Percentiles rank a stretch among this genome's conserved stretches.
phyloP scores from a whole-genome alignment of 2,113 vertebrate species.

The Sterrhoptilus dennistouni region DNA sequence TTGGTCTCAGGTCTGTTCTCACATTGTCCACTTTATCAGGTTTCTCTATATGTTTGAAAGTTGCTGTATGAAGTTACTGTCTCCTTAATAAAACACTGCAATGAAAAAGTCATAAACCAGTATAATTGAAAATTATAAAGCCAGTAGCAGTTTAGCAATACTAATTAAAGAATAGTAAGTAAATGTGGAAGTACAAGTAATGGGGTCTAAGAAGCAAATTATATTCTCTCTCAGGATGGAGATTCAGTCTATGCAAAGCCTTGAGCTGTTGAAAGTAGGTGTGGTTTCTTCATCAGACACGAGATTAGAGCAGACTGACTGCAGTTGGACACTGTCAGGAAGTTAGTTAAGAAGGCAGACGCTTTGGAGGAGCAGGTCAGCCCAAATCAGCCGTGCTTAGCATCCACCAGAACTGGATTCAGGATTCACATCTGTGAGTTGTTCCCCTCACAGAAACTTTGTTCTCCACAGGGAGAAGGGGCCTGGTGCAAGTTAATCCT shows the following conservation, averaged over 20 bases:
- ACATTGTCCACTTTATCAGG: background rate
- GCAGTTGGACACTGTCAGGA: background rate
- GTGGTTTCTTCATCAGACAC: background rate
- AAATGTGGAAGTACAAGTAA: background rate
- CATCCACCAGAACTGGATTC: background rate
- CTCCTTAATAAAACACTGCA: slow-evolving; percentile 7
- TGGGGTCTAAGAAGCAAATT: background rate
- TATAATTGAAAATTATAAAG: slow-evolving; percentile 43
- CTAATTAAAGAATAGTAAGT: background rate
- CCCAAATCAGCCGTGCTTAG: background rate
- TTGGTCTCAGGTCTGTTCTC: background rate
- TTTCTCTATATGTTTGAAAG: slow-evolving; percentile 48
- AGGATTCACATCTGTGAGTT: background rate
- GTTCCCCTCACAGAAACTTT: background rate
- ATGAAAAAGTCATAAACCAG: slow-evolving; percentile 47
- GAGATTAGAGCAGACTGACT: background rate
- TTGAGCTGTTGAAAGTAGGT: background rate
- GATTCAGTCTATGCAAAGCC: background rate
- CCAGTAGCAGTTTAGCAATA: background rate
- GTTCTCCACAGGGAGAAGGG: background rate
- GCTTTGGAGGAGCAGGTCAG: background rate
- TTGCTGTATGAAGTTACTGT: background rate
- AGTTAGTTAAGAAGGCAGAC: background rate
- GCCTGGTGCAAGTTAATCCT: background rate
- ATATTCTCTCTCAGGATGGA: background rate